Evolutionary conservation across 2,888 invertebrate genomes (phyloP).

Genomic region (Acanthopleura granulata): DNA sequence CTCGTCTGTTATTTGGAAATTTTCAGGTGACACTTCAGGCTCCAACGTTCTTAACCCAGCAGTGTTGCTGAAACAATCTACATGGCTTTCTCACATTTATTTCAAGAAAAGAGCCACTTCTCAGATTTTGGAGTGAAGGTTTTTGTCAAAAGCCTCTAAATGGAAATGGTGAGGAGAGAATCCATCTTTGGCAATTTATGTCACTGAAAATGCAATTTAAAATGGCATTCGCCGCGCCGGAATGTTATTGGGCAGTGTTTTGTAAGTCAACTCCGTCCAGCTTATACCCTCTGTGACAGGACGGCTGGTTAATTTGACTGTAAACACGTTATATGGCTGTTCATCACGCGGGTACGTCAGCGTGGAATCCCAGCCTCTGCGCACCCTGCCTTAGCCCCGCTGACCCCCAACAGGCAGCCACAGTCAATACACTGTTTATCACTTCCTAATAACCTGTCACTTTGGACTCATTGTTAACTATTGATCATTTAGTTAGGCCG

Average conservation of each 20-base stretch:
- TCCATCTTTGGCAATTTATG: conserved; percentile 12
- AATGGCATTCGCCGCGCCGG: background rate
- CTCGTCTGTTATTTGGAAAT: too few relatives aligned
- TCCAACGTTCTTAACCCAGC: too few relatives aligned
- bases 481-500: conserved; percentile 14
- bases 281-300: conserved; percentile 1
- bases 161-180: background rate
- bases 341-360: background rate
- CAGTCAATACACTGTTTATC: conserved; percentile 16
- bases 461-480: conserved; percentile 9
- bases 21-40: too few relatives aligned
- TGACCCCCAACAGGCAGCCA: background rate
- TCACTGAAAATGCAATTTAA: background rate
- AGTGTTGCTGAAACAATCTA: too few relatives aligned
- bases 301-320: background rate
- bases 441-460: background rate
- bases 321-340: conserved; percentile 4
- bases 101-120: too few relatives aligned
- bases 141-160: too few relatives aligned
- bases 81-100: too few relatives aligned
- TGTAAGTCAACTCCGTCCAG: background rate
- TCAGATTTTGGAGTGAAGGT: too few relatives aligned
- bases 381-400: background rate
- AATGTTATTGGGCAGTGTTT: background rate
- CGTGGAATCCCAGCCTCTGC: too few relatives aligned